phyloP scores from a whole-genome alignment of 2,797 vertebrate species.

The Harpagifer antarcticus region DNA sequence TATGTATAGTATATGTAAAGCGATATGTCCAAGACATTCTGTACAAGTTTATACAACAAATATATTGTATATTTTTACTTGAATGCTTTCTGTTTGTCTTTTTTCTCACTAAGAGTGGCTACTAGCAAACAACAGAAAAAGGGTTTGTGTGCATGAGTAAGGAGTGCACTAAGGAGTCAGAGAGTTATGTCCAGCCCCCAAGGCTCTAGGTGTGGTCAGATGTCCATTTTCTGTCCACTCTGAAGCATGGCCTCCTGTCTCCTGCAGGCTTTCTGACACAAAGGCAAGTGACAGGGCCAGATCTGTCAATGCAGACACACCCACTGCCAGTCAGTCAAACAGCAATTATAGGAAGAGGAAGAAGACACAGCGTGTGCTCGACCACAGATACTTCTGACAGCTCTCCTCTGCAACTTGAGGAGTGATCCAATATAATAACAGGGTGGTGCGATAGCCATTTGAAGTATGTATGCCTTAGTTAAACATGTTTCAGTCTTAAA shows the following conservation, averaged over 20 bases:
- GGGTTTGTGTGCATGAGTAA: conserved; percentile 22
- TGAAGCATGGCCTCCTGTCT: conserved; percentile 73
- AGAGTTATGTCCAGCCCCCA: conserved; percentile 21
- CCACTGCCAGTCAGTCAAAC: conserved; percentile 64
- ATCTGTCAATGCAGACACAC: conserved; percentile 73
- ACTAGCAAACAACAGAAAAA: conserved; percentile 11
- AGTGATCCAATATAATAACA: conserved; percentile 9
- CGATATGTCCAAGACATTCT: conserved; percentile 81
- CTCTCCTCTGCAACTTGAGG: conserved; percentile 18
- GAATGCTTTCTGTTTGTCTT: conserved; percentile 53
- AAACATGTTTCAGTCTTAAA: conserved; percentile 4
- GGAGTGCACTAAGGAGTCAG: background rate
- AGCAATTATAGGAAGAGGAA: conserved; percentile 65
- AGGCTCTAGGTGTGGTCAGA: conserved; percentile 67
- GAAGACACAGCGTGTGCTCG: conserved; percentile 67
- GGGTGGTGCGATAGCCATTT: background rate
- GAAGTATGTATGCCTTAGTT: background rate
- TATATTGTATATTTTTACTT: conserved; percentile 87
- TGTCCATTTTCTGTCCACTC: conserved; percentile 60
- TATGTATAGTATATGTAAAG: conserved; percentile 79
- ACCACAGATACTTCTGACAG: conserved; percentile 51
- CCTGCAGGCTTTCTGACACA: conserved; percentile 60
- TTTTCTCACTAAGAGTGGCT: background rate
- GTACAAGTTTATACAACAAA: conserved; percentile 83
- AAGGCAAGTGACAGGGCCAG: conserved; percentile 68